Conservation (phyloP, 2,888 invertebrate genomes). For the Nasonovia ribisnigri region DNA sequence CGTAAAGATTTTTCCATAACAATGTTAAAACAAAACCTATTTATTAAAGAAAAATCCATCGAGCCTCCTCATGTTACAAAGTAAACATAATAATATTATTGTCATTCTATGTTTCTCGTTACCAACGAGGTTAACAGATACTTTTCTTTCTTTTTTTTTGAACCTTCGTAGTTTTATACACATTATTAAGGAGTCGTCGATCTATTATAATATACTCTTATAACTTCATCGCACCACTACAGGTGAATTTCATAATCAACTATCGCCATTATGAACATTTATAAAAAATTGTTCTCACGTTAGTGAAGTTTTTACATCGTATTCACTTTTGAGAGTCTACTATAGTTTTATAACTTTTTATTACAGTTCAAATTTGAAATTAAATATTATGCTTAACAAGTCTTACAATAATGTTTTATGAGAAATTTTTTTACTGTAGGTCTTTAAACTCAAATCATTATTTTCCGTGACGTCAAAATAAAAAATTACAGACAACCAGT, state of each 20-base stretch:
- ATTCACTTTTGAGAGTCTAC: not conserved
- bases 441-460: not conserved
- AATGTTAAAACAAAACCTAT: constrained; percentile 36
- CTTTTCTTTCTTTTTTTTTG: not conserved
- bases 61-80: not conserved
- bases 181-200: not conserved
- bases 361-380: not conserved
- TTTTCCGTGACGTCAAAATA: not conserved
- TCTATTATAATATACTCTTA: not conserved
- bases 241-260: not conserved
- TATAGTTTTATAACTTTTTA: not conserved
- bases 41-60: constrained; percentile 22
- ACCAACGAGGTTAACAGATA: not conserved
- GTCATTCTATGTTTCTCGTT: not conserved
- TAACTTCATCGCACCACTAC: not conserved
- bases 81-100: constrained; percentile 13
- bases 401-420: not conserved
- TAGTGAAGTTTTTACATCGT: not conserved
- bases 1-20: not conserved
- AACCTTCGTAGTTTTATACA: not conserved
- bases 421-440: not conserved
- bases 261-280: not conserved
- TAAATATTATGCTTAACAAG: not conserved
- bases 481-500: not conserved
- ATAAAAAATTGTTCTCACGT: no score